Evolutionary conservation across 2,113 vertebrate genomes (phyloP), one percentile per base, ranked within the genome.

Genomic region (Cavia porcellus): DNA sequence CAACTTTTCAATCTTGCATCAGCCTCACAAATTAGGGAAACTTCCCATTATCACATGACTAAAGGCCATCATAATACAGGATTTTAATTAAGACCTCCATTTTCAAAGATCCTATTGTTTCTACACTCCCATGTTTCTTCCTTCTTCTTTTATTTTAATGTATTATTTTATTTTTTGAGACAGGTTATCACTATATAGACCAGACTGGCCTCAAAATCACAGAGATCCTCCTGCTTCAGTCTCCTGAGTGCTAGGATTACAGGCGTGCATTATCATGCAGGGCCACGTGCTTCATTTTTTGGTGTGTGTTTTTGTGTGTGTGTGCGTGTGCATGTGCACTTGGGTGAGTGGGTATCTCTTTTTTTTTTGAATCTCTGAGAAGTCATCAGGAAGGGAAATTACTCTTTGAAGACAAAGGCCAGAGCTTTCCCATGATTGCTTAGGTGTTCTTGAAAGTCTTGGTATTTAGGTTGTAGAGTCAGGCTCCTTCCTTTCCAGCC

Each of bases 311-410:
- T 35, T 12, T 15, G 3, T 30, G 62, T 64, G 62, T 72, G 30
- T 70, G 35, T 72, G n/a, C 38, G 17, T 50, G 47, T 50, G 47
- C 9, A 3, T 4, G 47, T 4, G 47, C 11, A 6, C 11, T 4
- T 7, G 50, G 9, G 6, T 52, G 50, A 19, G 70, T 38, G 17
- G 24, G 70, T 42, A 38, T 42, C 19, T 74, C 22, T 74, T 25
- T 52, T 74, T 25, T 52, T 62, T 86, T 68, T 89, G 83, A 93
- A 94, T 86, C 35, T 89, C 92, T 95, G 86, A 96, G 57, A 95
- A 82, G 10, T 82, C 42, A 75, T 55, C 75, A 89, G 14, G 45
- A 88, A 90, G 72, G 80, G 47, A 86, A 96, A 90, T 6, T 19
- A 87, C 80, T 90, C 28, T 95, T 77, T 50, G 57, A 66, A 95